A percentile compares a stretch with the other conserved stretches of the same genome.
Conservation (phyloP, 1,140 invertebrate genomes). For the Drosophila novamexicana region DNA sequence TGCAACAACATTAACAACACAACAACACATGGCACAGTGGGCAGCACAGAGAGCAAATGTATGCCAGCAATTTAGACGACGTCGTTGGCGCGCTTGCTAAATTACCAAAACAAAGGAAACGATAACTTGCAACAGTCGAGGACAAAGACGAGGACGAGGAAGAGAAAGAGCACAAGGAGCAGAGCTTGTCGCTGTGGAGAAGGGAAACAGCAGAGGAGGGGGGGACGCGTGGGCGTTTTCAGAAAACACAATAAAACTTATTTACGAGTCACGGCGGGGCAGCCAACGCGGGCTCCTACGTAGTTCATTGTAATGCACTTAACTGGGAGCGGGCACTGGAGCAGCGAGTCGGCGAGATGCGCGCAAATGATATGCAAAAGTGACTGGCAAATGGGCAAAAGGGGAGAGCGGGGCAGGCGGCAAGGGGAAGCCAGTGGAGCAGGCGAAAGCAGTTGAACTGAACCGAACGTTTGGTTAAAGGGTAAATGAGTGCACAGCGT, state of each 20-base stretch:
- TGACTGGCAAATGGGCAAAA: constrained; percentile 8
- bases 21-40: constrained; percentile 47
- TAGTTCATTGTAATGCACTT: constrained; percentile 82
- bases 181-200: constrained; percentile 12
- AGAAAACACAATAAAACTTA: constrained; percentile 82
- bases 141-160: background rate
- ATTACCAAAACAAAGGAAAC: constrained; percentile 81
- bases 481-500: constrained; percentile 79
- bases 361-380: constrained; percentile 79
- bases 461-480: constrained; percentile 72
- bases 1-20: background rate
- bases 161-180: background rate
- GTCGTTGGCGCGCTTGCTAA: constrained; percentile 76
- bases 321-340: constrained; percentile 25
- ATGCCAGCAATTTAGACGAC: constrained; percentile 80
- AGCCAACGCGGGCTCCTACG: constrained; percentile 48
- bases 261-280: constrained; percentile 79
- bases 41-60: constrained; percentile 60
- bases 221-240: constrained; percentile 57
- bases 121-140: constrained; percentile 70
- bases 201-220: background rate
- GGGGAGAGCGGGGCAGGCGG: background rate
- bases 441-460: constrained; percentile 50
- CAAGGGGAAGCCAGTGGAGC: background rate
- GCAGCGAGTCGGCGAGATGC: constrained; percentile 58